Conservation (phyloP, 2,888 invertebrate genomes). For the Patella ulyssiponensis region DNA sequence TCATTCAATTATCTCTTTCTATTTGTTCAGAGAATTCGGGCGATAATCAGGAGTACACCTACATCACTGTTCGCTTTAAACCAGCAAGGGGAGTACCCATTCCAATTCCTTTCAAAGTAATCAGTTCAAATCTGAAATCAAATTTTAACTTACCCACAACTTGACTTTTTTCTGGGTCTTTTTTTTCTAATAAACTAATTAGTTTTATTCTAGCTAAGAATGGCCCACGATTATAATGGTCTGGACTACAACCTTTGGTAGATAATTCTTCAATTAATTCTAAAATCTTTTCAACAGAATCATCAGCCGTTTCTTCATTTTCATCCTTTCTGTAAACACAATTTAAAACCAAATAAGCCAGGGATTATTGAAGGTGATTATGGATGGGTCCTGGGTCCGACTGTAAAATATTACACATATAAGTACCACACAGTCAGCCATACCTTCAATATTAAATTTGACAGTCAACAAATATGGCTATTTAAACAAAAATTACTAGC, state of each 20-base stretch:
- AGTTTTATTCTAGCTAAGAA: conserved; percentile 85
- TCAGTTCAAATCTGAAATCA: background rate
- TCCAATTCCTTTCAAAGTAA: too few relatives aligned
- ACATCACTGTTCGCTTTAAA: too few relatives aligned
- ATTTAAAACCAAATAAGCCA: too few relatives aligned
- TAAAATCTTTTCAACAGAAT: conserved; percentile 61
- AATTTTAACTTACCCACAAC: conserved; percentile 34
- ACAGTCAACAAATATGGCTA: too few relatives aligned
- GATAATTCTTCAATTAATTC: conserved; percentile 63
- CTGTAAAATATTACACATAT: background rate
- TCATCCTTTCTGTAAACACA: background rate
- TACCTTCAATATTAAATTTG: too few relatives aligned
- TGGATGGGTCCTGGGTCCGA: background rate
- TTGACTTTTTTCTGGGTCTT: conserved; percentile 29
- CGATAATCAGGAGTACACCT: too few relatives aligned
- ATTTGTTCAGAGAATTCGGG: too few relatives aligned
- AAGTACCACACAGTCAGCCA: too few relatives aligned
- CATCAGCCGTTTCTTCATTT: conserved; percentile 50
- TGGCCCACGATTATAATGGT: conserved; percentile 80
- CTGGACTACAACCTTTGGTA: conserved; percentile 40
- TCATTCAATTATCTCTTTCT: too few relatives aligned
- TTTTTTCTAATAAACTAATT: conserved; percentile 51
- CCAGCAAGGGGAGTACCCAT: too few relatives aligned
- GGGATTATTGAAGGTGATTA: too few relatives aligned
- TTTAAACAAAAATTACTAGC: too few relatives aligned